Percentiles rank a stretch among this genome's conserved stretches.
These are phyloP conservation scores for Allacma fusca DNA, from an alignment of 2,888 invertebrate species.

Conservation along the genomic window DNA sequence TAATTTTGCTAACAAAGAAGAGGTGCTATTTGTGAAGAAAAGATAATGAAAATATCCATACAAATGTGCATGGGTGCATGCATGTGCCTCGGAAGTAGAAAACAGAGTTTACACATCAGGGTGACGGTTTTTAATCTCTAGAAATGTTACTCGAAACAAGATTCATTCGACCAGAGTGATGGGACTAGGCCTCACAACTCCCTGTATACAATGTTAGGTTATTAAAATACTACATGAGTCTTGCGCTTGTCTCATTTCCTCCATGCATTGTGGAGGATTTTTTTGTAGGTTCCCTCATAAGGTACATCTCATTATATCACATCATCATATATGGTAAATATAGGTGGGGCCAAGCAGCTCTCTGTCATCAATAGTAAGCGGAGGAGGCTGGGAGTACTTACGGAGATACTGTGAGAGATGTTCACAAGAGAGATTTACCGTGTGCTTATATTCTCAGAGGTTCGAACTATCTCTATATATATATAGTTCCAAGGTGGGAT, in stretches of 20 bases:
- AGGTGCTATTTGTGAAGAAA: slow-evolving; percentile 26
- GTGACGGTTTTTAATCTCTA: slow-evolving; percentile 48
- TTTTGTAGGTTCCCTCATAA: background rate
- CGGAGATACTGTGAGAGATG: too few relatives aligned
- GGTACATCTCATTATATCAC: background rate
- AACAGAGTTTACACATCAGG: slow-evolving; percentile 32
- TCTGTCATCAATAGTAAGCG: too few relatives aligned
- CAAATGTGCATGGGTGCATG: background rate
- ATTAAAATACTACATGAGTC: slow-evolving; percentile 38
- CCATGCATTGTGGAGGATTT: slow-evolving; percentile 22
- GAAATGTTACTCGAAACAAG: slow-evolving; percentile 44
- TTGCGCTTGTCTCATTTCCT: slow-evolving; percentile 36
- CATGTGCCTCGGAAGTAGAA: background rate
- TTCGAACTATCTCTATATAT: too few relatives aligned
- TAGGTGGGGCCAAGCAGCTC: background rate
- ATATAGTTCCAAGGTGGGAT: background rate
- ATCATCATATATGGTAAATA: background rate
- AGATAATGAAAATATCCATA: slow-evolving; percentile 18
- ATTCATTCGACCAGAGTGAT: slow-evolving; percentile 32
- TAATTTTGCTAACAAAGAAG: slow-evolving; percentile 9
- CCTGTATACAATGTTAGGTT: slow-evolving; percentile 1
- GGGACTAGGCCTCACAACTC: too few relatives aligned
- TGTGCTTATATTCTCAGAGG: too few relatives aligned
- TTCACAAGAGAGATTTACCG: too few relatives aligned
- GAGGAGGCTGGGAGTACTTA: background rate